phyloP scores from a whole-genome alignment of 2,797 vertebrate genomes.

The Semotilus atromaculatus region DNA sequence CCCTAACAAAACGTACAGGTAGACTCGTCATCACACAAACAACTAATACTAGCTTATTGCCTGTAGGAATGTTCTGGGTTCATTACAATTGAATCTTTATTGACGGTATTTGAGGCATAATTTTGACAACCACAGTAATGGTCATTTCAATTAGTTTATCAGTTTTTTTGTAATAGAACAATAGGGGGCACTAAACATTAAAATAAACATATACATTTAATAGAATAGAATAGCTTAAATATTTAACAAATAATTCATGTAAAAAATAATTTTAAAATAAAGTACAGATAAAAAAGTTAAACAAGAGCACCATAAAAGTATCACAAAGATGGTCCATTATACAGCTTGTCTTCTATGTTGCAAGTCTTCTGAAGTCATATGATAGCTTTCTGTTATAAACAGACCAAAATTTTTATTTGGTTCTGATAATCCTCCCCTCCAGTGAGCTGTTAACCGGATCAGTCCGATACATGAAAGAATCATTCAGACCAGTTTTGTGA shows the following conservation, averaged over 20 bases:
- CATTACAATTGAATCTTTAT: background rate
- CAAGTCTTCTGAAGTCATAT: constrained; percentile 2
- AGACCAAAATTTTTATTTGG: background rate
- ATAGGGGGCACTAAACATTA: background rate
- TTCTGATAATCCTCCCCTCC: constrained; percentile 3
- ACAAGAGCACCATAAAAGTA: background rate
- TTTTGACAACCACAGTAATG: background rate
- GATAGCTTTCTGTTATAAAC: constrained; percentile 9
- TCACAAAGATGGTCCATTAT: background rate
- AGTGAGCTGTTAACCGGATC: constrained; percentile 16
- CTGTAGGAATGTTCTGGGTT: background rate
- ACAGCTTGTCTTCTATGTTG: background rate
- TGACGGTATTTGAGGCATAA: background rate
- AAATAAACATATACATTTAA: background rate
- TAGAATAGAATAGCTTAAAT: background rate
- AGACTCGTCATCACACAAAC: background rate
- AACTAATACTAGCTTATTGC: background rate
- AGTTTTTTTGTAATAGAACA: background rate
- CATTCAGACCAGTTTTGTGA: background rate
- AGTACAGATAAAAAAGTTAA: background rate
- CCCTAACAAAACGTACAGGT: background rate
- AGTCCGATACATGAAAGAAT: constrained; percentile 9
- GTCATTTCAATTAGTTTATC: background rate
- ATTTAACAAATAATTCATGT: background rate
- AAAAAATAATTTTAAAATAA: background rate